Conservation (phyloP, 2,797 vertebrate genomes). For the Lacerta bilineata region DNA sequence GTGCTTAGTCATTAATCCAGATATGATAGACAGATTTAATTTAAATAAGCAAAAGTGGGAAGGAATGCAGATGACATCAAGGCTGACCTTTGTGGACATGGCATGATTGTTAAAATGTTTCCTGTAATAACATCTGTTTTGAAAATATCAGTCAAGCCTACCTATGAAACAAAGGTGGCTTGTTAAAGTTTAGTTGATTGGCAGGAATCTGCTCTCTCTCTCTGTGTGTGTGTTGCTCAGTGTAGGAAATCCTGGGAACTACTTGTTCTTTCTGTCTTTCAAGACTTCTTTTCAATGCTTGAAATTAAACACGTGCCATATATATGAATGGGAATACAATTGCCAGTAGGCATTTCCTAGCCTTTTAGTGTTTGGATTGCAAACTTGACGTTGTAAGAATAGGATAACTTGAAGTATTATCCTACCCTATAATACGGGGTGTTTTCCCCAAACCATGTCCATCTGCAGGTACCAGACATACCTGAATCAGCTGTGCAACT, state of each 20-base stretch:
- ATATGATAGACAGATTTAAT: constrained; percentile 34
- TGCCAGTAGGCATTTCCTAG: neutral
- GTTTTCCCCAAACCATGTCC: no score
- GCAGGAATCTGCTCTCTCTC: neutral
- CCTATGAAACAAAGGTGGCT: neutral
- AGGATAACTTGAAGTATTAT: neutral
- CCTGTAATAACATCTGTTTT: constrained; percentile 28
- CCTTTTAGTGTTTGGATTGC: neutral
- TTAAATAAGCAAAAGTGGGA: constrained; percentile 12
- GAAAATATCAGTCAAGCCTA: neutral
- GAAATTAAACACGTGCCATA: neutral
- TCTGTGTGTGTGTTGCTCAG: neutral
- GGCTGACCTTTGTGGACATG: constrained; percentile 56
- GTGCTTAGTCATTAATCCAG: neutral
- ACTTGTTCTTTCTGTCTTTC: constrained; percentile 2
- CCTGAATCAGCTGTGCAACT: no score
- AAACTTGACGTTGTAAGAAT: neutral
- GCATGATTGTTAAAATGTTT: constrained; percentile 33
- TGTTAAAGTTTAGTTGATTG: neutral
- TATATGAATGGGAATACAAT: neutral
- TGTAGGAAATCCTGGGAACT: constrained; percentile 15
- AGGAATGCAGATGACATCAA: neutral
- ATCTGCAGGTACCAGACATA: no score
- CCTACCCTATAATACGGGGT: no score
- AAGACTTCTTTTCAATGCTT: constrained; percentile 1